These are phyloP conservation scores for Lindbergichthys nudifrons DNA, from an alignment of 2,797 vertebrate species.

Conservation along the genomic window DNA sequence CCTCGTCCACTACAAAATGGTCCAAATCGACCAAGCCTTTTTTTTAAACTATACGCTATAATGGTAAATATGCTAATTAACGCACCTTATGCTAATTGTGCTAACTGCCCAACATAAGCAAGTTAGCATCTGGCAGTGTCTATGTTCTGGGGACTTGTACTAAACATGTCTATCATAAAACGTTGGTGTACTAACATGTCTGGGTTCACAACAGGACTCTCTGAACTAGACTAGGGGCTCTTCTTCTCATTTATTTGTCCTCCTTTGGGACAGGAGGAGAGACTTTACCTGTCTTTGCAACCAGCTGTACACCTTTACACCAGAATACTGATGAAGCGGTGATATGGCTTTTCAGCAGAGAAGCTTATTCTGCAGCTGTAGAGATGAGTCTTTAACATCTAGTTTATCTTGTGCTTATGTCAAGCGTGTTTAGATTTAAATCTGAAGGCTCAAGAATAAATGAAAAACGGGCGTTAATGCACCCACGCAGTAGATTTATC, in stretches of 20 bases:
- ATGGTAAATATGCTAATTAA: no score
- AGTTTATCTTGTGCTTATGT: no score
- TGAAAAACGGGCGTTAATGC: conserved; percentile 23
- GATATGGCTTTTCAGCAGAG: conserved; percentile 17
- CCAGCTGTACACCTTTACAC: conserved; percentile 34
- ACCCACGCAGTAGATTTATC: not conserved
- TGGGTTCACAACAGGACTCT: no score
- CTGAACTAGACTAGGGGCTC: not conserved
- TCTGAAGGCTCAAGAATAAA: conserved; percentile 34
- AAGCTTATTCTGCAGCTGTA: conserved; percentile 24
- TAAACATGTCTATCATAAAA: no score
- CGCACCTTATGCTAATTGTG: no score
- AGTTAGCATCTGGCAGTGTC: no score
- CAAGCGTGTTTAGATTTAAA: conserved; percentile 27
- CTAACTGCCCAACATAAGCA: no score
- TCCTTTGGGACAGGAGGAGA: conserved; percentile 26
- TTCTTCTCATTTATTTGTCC: conserved; percentile 24
- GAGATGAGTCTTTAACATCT: conserved; percentile 21
- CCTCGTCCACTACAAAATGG: no score
- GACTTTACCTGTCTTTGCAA: conserved; percentile 33
- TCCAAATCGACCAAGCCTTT: no score
- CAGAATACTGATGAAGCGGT: conserved; percentile 46
- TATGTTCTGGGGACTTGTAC: no score
- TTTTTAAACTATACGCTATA: no score
- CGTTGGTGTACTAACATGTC: no score